Percentiles rank a stretch among this genome's conserved stretches.
phyloP scores from a whole-genome alignment of 2,797 vertebrate species.

The Apogon hyalosoma region DNA sequence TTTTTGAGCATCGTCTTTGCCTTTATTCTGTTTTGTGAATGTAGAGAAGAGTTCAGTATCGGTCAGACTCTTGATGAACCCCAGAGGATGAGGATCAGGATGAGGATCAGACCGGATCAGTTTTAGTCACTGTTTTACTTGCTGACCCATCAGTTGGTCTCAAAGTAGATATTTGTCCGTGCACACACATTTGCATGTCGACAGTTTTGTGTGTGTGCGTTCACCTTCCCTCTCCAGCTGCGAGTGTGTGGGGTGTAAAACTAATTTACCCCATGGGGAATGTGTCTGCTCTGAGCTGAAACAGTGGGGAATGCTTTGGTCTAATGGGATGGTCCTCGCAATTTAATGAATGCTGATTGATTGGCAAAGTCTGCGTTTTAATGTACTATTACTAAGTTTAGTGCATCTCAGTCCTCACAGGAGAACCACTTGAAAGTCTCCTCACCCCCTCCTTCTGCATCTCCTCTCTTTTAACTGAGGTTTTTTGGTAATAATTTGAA shows the following conservation, averaged over 20 bases:
- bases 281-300: slow-evolving; percentile 54
- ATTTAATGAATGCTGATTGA: slow-evolving; percentile 68
- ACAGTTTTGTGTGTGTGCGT: not conserved
- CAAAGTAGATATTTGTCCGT: slow-evolving; percentile 3
- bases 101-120: too few species aligned
- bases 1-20: too few species aligned
- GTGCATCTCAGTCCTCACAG: slow-evolving; percentile 36
- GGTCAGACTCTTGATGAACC: too few species aligned
- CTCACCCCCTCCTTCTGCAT: slow-evolving; percentile 10
- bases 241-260: slow-evolving; percentile 25
- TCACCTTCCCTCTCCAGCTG: slow-evolving; percentile 7
- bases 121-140: too few species aligned
- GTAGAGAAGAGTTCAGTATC: too few species aligned
- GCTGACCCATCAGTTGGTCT: too few species aligned
- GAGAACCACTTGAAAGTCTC: slow-evolving; percentile 36
- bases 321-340: slow-evolving; percentile 62
- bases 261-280: slow-evolving; percentile 64
- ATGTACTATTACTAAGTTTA: slow-evolving; percentile 52
- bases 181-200: not conserved
- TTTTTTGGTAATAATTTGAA: slow-evolving; percentile 22
- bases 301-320: slow-evolving; percentile 38
- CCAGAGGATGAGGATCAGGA: too few species aligned
- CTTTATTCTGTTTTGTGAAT: too few species aligned
- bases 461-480: slow-evolving; percentile 17
- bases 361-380: slow-evolving; percentile 56